Percentiles rank a stretch among this genome's conserved stretches.
Conservation (phyloP, 2,888 invertebrate species). For the Hirtodrosophila confusa region DNA sequence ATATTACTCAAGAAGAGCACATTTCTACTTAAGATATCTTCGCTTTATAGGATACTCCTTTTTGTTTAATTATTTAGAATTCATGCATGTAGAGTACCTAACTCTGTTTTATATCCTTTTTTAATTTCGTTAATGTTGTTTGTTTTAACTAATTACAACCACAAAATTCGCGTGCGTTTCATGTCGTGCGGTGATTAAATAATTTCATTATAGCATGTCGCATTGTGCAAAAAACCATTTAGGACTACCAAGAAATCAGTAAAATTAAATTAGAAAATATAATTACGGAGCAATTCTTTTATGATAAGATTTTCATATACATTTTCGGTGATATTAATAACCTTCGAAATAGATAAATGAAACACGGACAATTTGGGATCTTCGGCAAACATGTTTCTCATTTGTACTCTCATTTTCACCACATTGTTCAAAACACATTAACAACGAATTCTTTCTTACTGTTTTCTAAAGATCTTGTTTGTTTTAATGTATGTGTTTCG, state of each 20-base stretch:
- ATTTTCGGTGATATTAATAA: too few species aligned
- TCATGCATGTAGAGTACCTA: too few species aligned
- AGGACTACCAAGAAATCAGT: neutral
- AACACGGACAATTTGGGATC: too few species aligned
- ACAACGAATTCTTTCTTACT: neutral
- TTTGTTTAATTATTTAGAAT: too few species aligned
- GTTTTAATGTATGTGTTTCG: constrained; percentile 1
- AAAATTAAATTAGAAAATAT: neutral
- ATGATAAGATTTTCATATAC: too few species aligned
- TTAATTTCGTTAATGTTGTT: constrained; percentile 42
- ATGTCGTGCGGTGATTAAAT: constrained; percentile 31
- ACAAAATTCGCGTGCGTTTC: constrained; percentile 38
- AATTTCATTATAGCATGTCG: constrained; percentile 37
- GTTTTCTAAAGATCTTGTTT: too few species aligned
- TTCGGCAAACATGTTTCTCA: neutral
- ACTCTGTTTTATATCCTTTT: constrained; percentile 7
- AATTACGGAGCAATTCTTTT: too few species aligned
- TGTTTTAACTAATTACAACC: constrained; percentile 44
- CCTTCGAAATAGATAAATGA: too few species aligned
- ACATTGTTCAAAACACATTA: neutral
- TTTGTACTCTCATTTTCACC: neutral
- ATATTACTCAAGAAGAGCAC: too few species aligned
- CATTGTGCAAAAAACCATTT: neutral
- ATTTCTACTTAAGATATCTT: too few species aligned
- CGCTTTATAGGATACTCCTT: too few species aligned